A percentile compares a stretch with the other conserved stretches of the same genome.
Conservation (phyloP, 2,113 vertebrate genomes). For the Willisornis vidua region DNA sequence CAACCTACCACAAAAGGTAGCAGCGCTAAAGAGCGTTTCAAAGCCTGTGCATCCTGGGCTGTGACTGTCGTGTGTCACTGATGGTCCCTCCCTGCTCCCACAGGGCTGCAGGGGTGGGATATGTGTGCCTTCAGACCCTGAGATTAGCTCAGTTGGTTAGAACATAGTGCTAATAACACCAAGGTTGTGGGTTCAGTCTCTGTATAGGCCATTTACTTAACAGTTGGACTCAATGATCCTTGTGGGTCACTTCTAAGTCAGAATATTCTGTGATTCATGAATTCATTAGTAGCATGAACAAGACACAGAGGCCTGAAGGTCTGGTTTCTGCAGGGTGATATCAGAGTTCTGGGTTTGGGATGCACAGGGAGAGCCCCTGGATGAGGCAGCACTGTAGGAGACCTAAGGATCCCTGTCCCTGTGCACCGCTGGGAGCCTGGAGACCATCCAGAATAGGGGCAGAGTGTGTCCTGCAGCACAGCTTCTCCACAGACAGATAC, state of each 20-base stretch:
- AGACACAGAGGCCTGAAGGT: neutral
- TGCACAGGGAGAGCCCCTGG: neutral
- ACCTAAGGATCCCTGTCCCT: neutral
- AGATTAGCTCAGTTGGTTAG: too few relatives aligned
- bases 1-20: neutral
- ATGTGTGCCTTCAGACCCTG: neutral
- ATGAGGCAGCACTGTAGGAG: neutral
- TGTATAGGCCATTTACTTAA: too few relatives aligned
- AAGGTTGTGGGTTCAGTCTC: too few relatives aligned
- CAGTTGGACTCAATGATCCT: too few relatives aligned
- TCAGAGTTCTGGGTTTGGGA: neutral
- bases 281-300: neutral
- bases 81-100: neutral
- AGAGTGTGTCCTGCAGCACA: neutral
- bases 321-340: neutral
- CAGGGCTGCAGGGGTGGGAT: neutral
- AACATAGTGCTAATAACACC: too few relatives aligned
- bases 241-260: too few relatives aligned
- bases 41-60: neutral
- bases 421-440: neutral
- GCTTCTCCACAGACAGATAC: neutral
- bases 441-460: neutral
- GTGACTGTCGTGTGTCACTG: neutral
- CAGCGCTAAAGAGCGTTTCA: neutral
- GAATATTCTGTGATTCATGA: too few relatives aligned